Conservation (phyloP, 2,113 vertebrate species). For the Oreochromis niloticus region DNA sequence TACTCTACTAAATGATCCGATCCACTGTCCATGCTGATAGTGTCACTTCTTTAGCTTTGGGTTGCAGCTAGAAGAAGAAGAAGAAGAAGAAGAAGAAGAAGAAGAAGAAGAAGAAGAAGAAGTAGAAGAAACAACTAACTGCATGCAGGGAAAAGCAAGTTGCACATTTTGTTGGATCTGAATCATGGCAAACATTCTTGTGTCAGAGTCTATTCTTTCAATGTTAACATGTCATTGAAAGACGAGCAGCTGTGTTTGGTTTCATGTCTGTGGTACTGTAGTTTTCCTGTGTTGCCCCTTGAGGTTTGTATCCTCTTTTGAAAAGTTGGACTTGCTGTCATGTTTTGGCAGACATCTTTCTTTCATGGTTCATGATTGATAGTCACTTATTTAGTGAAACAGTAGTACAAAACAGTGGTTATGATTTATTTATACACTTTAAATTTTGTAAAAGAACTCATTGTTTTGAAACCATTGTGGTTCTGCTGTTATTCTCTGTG, state of each 20-base stretch:
- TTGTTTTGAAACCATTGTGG: neutral
- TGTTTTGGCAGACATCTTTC: slow-evolving; percentile 1
- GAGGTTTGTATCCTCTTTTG: slow-evolving; percentile 3
- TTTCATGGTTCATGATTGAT: slow-evolving; percentile 29
- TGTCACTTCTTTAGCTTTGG: neutral
- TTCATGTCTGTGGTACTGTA: neutral
- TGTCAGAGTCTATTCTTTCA: neutral
- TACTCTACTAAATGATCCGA: neutral
- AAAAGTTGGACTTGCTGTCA: slow-evolving; percentile 15
- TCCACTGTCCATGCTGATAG: neutral
- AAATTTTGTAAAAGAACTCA: neutral
- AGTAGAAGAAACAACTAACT: neutral
- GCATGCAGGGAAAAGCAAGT: neutral
- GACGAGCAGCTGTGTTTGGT: neutral
- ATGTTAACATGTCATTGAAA: neutral
- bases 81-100: too few relatives aligned
- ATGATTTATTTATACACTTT: slow-evolving; percentile 46
- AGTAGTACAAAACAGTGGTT: slow-evolving; percentile 12
- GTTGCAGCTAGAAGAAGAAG: neutral
- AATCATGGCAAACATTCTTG: neutral
- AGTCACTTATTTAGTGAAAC: slow-evolving; percentile 22
- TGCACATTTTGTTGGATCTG: neutral
- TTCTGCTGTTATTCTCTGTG: neutral
- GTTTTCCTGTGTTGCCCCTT: neutral
- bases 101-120: too few relatives aligned